phyloP scores from a whole-genome alignment of 2,888 invertebrate species.

The Actias luna region DNA sequence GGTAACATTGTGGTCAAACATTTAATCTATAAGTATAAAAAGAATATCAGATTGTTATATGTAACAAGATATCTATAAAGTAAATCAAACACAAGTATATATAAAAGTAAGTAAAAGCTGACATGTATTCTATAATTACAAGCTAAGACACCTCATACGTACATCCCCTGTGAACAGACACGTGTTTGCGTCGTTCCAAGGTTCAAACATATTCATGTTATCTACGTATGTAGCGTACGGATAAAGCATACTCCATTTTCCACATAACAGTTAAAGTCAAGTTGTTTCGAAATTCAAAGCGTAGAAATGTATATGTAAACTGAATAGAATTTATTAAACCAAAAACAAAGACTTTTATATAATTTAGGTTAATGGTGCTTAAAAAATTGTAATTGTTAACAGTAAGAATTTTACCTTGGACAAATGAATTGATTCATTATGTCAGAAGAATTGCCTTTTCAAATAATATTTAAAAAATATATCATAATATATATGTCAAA shows the following conservation, averaged over 20 bases:
- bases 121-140: not conserved
- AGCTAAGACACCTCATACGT: slow-evolving; percentile 7
- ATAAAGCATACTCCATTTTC: slow-evolving; percentile 13
- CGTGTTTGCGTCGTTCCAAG: slow-evolving; percentile 25
- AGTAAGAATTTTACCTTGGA: no score
- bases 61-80: not conserved
- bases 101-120: not conserved
- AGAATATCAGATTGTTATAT: not conserved
- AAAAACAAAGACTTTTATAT: not conserved
- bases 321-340: not conserved
- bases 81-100: not conserved
- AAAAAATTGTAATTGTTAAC: no score
- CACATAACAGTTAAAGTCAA: slow-evolving; percentile 3
- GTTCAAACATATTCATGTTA: slow-evolving; percentile 14
- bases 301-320: not conserved
- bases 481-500: no score
- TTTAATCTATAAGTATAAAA: no score
- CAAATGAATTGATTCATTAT: no score
- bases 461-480: no score
- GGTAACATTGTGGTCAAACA: no score
- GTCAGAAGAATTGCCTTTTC: no score
- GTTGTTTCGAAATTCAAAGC: not conserved
- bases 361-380: no score
- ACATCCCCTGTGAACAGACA: slow-evolving; percentile 20
- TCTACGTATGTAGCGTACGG: not conserved